Evolutionary conservation across 2,113 vertebrate genomes (phyloP).

Genomic region (Barnardius zonarius): DNA sequence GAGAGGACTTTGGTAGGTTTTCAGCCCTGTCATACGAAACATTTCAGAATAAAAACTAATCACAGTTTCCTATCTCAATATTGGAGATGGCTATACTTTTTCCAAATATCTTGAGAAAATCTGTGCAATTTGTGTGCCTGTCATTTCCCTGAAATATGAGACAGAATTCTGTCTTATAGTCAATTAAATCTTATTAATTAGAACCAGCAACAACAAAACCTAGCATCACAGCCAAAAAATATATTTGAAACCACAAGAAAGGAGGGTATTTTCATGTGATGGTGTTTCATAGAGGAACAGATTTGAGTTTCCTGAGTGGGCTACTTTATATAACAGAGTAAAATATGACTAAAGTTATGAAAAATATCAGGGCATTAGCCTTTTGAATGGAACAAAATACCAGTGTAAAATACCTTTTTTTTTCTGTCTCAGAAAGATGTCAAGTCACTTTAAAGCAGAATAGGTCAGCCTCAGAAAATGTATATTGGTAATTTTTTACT

Average conservation of each 20-base stretch:
- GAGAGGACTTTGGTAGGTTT: background rate
- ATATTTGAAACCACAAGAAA: background rate
- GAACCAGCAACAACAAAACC: background rate
- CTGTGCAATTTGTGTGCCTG: background rate
- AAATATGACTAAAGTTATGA: conserved; percentile 4
- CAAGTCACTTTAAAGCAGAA: background rate
- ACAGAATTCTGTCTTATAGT: background rate
- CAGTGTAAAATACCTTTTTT: background rate
- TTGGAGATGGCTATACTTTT: background rate
- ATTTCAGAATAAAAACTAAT: background rate
- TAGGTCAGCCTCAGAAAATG: background rate
- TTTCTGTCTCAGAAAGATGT: background rate
- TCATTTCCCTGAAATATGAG: background rate
- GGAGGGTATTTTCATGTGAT: background rate
- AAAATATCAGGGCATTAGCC: background rate
- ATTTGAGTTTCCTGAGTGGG: background rate
- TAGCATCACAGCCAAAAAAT: background rate
- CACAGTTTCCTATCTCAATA: background rate
- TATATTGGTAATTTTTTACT: background rate
- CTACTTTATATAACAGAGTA: background rate
- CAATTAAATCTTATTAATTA: background rate
- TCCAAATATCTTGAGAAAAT: background rate
- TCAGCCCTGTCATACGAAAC: background rate
- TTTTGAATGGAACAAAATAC: conserved; percentile 14
- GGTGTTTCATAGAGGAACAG: background rate